phyloP scores from a whole-genome alignment of 2,113 vertebrate species.

The Tachycineta bicolor region DNA sequence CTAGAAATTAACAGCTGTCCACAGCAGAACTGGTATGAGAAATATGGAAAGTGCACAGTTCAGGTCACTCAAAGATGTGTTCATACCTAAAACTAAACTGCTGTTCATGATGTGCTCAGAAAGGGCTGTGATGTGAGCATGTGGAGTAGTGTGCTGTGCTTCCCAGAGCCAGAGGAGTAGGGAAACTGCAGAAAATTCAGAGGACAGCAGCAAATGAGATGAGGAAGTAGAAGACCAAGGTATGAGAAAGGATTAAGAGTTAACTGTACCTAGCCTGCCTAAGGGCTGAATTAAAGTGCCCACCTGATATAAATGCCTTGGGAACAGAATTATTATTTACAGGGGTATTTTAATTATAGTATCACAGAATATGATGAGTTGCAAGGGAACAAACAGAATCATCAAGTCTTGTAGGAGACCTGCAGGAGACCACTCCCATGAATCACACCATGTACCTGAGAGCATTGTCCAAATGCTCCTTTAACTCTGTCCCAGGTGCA shows the following conservation, averaged over 20 bases:
- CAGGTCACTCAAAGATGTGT: background rate
- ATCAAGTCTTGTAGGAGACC: background rate
- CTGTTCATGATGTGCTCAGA: background rate
- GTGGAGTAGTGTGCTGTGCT: fast-evolving
- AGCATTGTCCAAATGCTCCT: background rate
- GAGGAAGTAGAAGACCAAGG: background rate
- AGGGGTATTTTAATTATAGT: background rate
- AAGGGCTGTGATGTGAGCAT: background rate
- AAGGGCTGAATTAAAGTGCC: background rate
- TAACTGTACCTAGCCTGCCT: background rate
- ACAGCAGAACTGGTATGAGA: background rate
- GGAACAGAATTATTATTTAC: background rate
- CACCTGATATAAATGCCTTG: background rate
- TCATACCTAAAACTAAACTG: background rate
- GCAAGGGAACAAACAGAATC: background rate
- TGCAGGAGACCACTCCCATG: background rate
- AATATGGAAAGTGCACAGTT: fast-evolving
- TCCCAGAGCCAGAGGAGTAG: background rate
- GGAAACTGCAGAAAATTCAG: background rate
- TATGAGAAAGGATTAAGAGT: background rate
- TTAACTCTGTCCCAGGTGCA: background rate
- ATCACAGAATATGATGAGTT: background rate
- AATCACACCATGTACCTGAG: fast-evolving
- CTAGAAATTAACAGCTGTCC: background rate
- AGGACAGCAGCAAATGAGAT: background rate